phyloP scores from a whole-genome alignment of 2,888 invertebrate species.

The Crematogaster levior region DNA sequence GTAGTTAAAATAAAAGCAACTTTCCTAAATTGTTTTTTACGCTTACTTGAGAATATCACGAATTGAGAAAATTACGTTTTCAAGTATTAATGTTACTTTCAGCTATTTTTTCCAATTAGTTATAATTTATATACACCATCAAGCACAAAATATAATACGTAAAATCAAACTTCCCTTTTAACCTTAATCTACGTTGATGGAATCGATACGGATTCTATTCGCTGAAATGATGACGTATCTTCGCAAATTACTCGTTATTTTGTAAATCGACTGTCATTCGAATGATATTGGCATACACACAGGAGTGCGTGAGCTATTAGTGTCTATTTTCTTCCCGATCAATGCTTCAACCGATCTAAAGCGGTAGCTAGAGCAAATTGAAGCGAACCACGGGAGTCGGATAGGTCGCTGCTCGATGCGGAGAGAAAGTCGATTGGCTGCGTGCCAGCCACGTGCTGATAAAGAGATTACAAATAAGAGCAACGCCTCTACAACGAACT shows the following conservation, averaged over 20 bases:
- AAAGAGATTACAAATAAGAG: slow-evolving; percentile 82
- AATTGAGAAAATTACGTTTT: neutral
- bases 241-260: neutral
- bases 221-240: neutral
- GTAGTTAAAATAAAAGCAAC: neutral
- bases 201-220: neutral
- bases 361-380: slow-evolving; percentile 39
- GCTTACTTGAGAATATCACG: neutral
- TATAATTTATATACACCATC: neutral
- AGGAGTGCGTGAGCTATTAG: neutral
- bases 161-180: neutral
- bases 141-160: neutral
- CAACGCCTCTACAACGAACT: slow-evolving; percentile 76
- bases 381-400: slow-evolving; percentile 9
- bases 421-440: slow-evolving; percentile 76
- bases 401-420: slow-evolving; percentile 18
- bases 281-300: neutral
- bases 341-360: slow-evolving; percentile 42
- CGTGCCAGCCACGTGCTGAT: slow-evolving; percentile 81
- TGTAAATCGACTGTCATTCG: slow-evolving; percentile 28
- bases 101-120: neutral
- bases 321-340: slow-evolving; percentile 46
- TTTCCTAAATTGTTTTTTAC: neutral
- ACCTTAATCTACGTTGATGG: slow-evolving; percentile 4
- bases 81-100: neutral